Evolutionary conservation across 2,888 invertebrate genomes (phyloP).

Genomic region (Nephrotoma guestfalica): DNA sequence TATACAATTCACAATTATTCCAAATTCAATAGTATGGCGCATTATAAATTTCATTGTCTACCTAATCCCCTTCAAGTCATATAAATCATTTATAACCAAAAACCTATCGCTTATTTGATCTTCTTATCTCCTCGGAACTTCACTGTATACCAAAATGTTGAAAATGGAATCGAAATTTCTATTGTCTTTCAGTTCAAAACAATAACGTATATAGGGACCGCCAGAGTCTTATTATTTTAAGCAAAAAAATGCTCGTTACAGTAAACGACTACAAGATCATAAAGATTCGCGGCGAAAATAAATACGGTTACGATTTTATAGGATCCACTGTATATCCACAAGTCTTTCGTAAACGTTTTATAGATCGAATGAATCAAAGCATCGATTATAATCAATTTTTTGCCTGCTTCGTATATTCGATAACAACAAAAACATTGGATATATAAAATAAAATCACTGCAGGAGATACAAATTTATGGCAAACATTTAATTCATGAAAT

Average conservation of each 20-base stretch:
- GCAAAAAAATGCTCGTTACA: not conserved
- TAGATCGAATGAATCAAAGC: not conserved
- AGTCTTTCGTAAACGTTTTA: not conserved
- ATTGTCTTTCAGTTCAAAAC: not conserved
- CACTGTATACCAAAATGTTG: not conserved
- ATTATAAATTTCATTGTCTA: not conserved
- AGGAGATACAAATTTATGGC: not conserved
- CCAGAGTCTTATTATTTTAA: not conserved
- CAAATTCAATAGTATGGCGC: not conserved
- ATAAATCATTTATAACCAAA: not conserved
- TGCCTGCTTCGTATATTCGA: not conserved
- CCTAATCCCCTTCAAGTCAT: not conserved
- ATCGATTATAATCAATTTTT: not conserved
- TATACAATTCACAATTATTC: not conserved
- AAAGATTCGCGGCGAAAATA: not conserved
- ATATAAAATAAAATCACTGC: not conserved
- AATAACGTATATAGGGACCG: not conserved
- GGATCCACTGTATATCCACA: not conserved
- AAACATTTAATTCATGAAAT: not conserved
- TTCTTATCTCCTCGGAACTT: not conserved
- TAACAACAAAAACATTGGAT: not conserved
- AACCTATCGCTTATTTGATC: not conserved
- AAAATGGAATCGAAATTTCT: not conserved
- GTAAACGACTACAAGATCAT: not conserved
- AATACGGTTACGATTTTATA: not conserved